These are phyloP conservation scores for Wasmannia auropunctata DNA, from an alignment of 1,140 invertebrate species.

Conservation along the genomic window DNA sequence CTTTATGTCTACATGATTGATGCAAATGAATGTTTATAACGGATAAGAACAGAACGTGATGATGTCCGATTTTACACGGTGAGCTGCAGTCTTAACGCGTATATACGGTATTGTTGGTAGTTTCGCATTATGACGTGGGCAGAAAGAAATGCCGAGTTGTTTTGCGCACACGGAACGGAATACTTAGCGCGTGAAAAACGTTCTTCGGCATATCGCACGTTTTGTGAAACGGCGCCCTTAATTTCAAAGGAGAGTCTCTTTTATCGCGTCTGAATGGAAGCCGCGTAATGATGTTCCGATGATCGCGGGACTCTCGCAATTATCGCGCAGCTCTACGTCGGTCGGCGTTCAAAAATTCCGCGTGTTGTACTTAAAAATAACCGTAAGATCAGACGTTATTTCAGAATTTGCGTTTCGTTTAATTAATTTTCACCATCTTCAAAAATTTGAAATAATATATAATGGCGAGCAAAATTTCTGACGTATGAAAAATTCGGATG, in stretches of 20 bases:
- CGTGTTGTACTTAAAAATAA: neutral
- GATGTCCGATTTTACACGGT: constrained; percentile 6
- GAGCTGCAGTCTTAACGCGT: neutral
- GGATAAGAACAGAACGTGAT: neutral
- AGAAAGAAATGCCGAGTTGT: constrained; percentile 7
- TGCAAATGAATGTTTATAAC: constrained; percentile 17
- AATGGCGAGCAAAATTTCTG: neutral
- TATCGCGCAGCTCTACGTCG: neutral
- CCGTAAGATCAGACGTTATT: neutral
- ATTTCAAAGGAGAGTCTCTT: constrained; percentile 27
- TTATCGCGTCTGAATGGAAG: neutral
- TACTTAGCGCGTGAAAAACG: constrained; percentile 23
- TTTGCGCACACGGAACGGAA: constrained; percentile 8
- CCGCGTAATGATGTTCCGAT: neutral
- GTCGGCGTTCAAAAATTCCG: neutral
- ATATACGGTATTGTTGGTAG: constrained; percentile 33
- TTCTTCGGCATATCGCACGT: neutral
- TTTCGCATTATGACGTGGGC: constrained; percentile 25
- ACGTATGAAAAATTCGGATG: neutral
- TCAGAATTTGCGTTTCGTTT: neutral
- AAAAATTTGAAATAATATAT: neutral
- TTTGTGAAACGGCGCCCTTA: constrained; percentile 14
- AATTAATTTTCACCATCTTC: neutral
- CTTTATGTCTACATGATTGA: neutral
- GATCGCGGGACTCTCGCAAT: neutral